Evolutionary conservation across 2,888 invertebrate genomes (phyloP), one percentile per base, ranked within the genome.

Genomic region (Drosophila recens): DNA sequence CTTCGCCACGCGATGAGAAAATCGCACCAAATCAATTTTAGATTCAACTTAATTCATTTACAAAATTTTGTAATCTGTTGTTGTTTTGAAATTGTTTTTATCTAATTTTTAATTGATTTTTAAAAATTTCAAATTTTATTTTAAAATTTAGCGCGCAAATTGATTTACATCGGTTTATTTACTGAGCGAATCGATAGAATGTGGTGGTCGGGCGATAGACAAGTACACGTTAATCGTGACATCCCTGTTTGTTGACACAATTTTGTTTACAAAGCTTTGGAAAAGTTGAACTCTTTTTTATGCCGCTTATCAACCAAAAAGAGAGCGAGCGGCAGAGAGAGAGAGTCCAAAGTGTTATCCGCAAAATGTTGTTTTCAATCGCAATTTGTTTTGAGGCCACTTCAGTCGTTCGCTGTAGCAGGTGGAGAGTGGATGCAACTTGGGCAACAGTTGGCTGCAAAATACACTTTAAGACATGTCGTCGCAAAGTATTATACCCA

Each of bases 401-500:
- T 17, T 75, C 57, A 74, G 73, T 74, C 10, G 56, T 38, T 38
- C 48, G n/a, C 56, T 36, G 36, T 45, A 48, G 8, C 38, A 52
- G 48, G 46, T 59, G 30, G 42, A 45, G 34, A 57, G n/a, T 20
- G 30, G 65, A 69, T 49, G 63, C 13, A 27, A 10, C 4, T 58
- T 8, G 3, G 5, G 13, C 36, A 42, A 53, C 34, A 34, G 15
- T 49, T 49, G 9, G 15, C 9, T 15, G n/a, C 3, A 38, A 52
- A 48, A 1, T 38, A n/a, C 2, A 38, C 9, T 9, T 9, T 3
- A 1, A 6, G 68, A 52, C 6, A 89, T 90, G 89, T 45, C 74
- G 38, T 34, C 63, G 0, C 72, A 67, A 9, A 80, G 66, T 53
- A 57, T 80, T 5, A 81, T 90, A 15, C 84, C 90, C 8, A 69